Evolutionary conservation across 2,797 vertebrate species (phyloP), one percentile per base, ranked within the genome.

Genomic region (Pseudotriccus pelzelni): DNA sequence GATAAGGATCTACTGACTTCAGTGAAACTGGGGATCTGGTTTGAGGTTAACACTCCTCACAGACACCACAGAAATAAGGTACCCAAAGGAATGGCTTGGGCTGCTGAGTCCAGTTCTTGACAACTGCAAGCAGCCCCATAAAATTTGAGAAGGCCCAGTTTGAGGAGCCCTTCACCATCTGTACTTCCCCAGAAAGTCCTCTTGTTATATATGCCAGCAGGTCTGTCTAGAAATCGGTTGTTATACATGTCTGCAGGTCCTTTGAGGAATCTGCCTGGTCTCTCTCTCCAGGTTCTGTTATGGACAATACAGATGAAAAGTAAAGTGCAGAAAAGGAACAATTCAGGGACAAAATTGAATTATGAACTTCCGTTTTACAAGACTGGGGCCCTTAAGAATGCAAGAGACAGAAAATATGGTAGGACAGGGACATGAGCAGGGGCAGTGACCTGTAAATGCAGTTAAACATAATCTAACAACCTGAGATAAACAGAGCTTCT

Each of bases 371-470:
- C 11, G 15, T 80, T 93, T 86, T 37, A 53, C 14, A 67, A 73
- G 19, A 9, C 17, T 68, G 27, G 14, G 21, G 23, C 7, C 6
- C 12, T 60, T 73, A 46, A 19, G 12, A 43, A 19, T 46, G 15
- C 15, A 50, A 44, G 62, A 16, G 18, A 36, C 30, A 69, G 12
- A 36, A 77, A 67, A 93, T 14, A 2, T 0, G 0, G 10, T 37
- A 39, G 25, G 23, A 60, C 13, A 59, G 37, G 44, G 8, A 72
- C 18, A 19, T 12, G 8, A 34, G 41, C 21, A 60, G 14, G 6
- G 25, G 6, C 25, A 75, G 19, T 20, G 17, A 49, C 8, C 2
- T n/a, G 14, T 24, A n/a, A 77, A 49, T 3, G 1, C 6, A 68
- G 53, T 74, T 74, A 74, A 83, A 49, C 2, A 7, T 24, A 63